Percentiles rank a stretch among this genome's conserved stretches.
Evolutionary conservation across 2,888 invertebrate genomes (phyloP).

Genomic region (Platycheirus rosarum): DNA sequence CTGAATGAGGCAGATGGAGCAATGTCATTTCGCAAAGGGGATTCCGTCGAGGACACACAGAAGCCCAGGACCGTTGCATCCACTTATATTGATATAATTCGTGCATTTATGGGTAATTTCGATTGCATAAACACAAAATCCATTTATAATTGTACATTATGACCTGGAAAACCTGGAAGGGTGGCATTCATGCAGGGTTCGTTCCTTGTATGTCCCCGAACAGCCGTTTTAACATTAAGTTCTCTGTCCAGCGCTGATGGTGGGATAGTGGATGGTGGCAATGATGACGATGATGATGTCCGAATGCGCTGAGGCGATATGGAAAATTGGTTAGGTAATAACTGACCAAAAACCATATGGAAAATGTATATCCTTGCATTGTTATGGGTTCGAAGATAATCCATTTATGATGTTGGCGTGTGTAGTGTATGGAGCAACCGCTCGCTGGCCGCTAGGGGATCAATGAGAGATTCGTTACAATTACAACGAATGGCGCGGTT

Average conservation of each 20-base stretch:
- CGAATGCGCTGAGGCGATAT: constrained; percentile 74
- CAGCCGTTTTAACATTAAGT: constrained; percentile 64
- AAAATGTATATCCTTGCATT: constrained; percentile 69
- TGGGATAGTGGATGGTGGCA: constrained; percentile 27
- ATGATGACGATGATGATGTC: constrained; percentile 67
- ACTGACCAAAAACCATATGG: constrained; percentile 73
- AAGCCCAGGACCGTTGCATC: constrained; percentile 29
- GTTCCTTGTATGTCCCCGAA: constrained; percentile 41
- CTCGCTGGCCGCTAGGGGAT: constrained; percentile 45
- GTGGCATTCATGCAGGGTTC: constrained; percentile 8
- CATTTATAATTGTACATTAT: constrained; percentile 76
- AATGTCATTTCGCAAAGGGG: constrained; percentile 40
- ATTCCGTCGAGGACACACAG: constrained; percentile 27
- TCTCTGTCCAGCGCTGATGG: constrained; percentile 30
- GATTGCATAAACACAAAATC: constrained; percentile 76
- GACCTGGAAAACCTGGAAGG: constrained; percentile 68
- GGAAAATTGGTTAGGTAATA: constrained; percentile 74
- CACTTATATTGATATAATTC: constrained; percentile 73
- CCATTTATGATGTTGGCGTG: constrained; percentile 46
- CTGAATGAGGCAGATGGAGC: constrained; percentile 47
- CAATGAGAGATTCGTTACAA: constrained; percentile 61
- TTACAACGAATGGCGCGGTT: constrained; percentile 69
- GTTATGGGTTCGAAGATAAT: constrained; percentile 67
- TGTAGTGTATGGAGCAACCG: background rate
- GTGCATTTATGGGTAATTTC: constrained; percentile 74